These are phyloP conservation scores for Chelmon rostratus DNA, from an alignment of 2,797 vertebrate species.

Conservation along the genomic window DNA sequence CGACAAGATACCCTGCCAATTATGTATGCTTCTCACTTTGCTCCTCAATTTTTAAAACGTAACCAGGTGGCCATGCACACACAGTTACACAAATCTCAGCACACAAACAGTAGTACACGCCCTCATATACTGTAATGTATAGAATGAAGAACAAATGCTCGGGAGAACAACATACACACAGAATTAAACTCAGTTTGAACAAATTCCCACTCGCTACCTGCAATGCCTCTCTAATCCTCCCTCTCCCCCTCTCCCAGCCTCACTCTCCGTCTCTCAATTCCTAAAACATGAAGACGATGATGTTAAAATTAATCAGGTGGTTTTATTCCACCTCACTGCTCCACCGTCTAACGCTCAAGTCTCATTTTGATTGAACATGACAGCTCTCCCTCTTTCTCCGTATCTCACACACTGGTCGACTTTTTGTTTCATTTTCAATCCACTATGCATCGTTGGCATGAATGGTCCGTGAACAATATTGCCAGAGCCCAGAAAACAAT, in stretches of 20 bases:
- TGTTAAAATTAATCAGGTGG: conserved; percentile 62
- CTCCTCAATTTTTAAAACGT: too few species aligned
- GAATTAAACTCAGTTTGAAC: conserved; percentile 10
- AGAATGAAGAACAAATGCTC: too few species aligned
- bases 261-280: conserved; percentile 15
- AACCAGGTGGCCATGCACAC: too few species aligned
- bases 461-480: conserved; percentile 40
- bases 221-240: background rate
- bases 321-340: conserved; percentile 64
- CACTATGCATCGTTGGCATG: conserved; percentile 43
- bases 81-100: too few species aligned
- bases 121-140: background rate
- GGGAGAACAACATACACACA: background rate
- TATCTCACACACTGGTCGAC: conserved; percentile 12
- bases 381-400: conserved; percentile 27
- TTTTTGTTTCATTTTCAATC: conserved; percentile 48
- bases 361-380: conserved; percentile 48
- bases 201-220: conserved; percentile 1
- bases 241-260: background rate
- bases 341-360: conserved; percentile 35
- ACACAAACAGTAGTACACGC: too few species aligned
- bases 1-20: too few species aligned
- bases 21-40: too few species aligned
- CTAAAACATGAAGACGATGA: conserved; percentile 42
- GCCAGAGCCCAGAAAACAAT: conserved; percentile 45